Base-by-base conservation (phyloP, 2,113 vertebrate genomes). In the Cathartes aura region DNA sequence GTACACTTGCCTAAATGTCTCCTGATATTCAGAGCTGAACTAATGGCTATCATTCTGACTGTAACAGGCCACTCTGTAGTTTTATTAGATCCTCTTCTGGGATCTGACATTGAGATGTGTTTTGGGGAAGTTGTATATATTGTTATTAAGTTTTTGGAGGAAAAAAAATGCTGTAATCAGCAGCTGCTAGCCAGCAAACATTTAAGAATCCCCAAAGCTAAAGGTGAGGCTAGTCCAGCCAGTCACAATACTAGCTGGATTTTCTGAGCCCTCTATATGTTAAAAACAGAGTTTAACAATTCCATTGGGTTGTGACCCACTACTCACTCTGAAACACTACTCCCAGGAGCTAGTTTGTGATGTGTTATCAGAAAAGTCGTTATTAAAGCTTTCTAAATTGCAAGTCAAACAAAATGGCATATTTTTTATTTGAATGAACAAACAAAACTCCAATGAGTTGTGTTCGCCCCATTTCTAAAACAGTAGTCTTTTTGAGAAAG, bases 11-110 rank as follows among this genome's bases (percentile, higher is more conserved):
- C 22, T 89, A 81, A 88, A 92, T 56, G 27, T 90, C 68, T 94
- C 76, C 48, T 85, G 63, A 91, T 96, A 95, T 24, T 93, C 78
- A 74, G 81, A 95, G 70, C 50, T 96, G 89, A 95, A 95, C 83
- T 94, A 89, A 95, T 78, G 59, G 74, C 55, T 80, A 47, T 53
- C 36, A 58, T 93, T 91, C 68, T 50, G 36, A 38, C 36, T 72
- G 60, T 52, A 87, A 86, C 38, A 74, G 74, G 82, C 55, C 38
- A 48, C 30, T 76, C 27, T 42, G 22, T n/a, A 84, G 63, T 89
- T 91, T 94, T 93, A 83, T 80, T 85, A 91, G 70, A 73, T 58
- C 34, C 40, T 87, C 64, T 96, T 79, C 74, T 80, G 67, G 22
- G 55, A 83, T 32, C 45, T 83, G 91, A 87, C 26, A 62, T 90